Base-by-base conservation (phyloP, 2,888 invertebrate genomes). In the Drosophila longiperda region DNA sequence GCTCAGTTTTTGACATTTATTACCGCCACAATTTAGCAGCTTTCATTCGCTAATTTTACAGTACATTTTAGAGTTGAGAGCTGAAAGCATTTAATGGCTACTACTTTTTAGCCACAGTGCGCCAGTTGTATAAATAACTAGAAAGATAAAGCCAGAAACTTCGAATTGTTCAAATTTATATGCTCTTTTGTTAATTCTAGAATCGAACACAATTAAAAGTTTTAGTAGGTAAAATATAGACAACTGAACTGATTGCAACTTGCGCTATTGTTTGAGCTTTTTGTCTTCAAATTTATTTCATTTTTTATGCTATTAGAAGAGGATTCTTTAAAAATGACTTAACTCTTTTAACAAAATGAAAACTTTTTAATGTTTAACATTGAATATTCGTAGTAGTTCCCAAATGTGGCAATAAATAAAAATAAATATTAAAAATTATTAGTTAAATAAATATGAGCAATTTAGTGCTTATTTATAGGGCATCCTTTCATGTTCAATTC, bases 11-110 rank as follows among this genome's bases (percentile, higher is more conserved):
- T 67, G 61, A 73, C 67, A 82, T 67, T 67, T 67, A 66, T 42
- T 61, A 33, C n/a, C 12, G 33, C 52, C n/a, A 52, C 76, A 76
- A 69, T 78, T 78, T 64, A 29, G 32, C 61, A 48, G 53, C 67
- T 48, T 58, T 72, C 36, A 49, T 45, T 63, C 66, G 67, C 72
- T 80, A 83, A 83, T 80, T 80, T 76, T 54, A 50, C 53, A 61
- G 73, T 62, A 50, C 52, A 79, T 64, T 76, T 76, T 59, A 32
- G 76, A 66, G 59, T 42, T 40, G 55, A 61, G 65, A 49, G 42
- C 38, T 42, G 38, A 66, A 66, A 63, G 57, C 66, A 55, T 53
- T 68, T 78, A 65, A 76, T 61, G 80, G 60, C 68, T 42, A 57
- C 42, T 17, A 71, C 68, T 67, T 80, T 75, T 57, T 48, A 29